Conservation (phyloP, 1,140 invertebrate species). For the Drosophila bocqueti region DNA sequence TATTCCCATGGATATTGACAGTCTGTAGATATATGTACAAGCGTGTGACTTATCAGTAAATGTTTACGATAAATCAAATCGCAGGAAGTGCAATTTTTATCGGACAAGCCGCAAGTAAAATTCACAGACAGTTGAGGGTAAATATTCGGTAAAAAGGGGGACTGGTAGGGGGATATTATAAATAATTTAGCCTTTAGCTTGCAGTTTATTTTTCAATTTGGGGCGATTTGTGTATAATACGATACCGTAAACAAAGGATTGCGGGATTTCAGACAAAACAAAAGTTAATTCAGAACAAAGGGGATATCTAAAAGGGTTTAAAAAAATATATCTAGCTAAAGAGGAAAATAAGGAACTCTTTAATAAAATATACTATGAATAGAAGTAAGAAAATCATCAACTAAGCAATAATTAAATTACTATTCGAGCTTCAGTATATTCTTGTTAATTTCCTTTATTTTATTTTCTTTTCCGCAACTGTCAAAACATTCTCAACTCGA, state of each 20-base stretch:
- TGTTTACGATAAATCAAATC: constrained; percentile 42
- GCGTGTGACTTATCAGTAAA: constrained; percentile 15
- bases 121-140: not conserved
- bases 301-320: not conserved
- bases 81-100: constrained; percentile 48
- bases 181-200: constrained; percentile 14
- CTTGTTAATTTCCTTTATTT: no score
- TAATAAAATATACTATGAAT: not conserved
- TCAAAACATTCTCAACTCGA: not conserved
- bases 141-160: not conserved
- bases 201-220: constrained; percentile 43
- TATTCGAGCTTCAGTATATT: not conserved
- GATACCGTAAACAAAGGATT: constrained; percentile 44
- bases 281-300: not conserved
- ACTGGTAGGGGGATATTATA: not conserved
- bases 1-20: constrained; percentile 33
- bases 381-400: not conserved
- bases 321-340: not conserved
- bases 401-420: not conserved
- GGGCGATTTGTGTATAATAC: constrained; percentile 23
- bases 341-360: not conserved
- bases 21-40: constrained; percentile 25
- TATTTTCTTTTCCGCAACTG: not conserved
- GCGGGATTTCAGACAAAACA: constrained; percentile 1
- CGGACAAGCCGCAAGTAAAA: constrained; percentile 1